Evolutionary conservation across 2,888 invertebrate species (phyloP), one percentile per base, ranked within the genome.

Genomic region (Hydropsyche betteni): DNA sequence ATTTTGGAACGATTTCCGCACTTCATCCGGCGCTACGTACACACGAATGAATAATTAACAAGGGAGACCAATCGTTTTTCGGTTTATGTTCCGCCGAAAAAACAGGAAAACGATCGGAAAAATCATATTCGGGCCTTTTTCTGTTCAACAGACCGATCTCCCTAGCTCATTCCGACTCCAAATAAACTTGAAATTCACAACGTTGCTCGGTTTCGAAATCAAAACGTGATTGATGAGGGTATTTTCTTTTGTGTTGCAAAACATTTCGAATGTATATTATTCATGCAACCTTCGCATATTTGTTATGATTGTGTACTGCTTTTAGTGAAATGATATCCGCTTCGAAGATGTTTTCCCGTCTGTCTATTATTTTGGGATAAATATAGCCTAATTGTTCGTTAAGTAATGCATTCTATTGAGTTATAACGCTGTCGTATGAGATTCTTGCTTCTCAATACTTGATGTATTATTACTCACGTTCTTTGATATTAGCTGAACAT

Each of bases 141-240:
- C 33, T 12, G 10, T 8, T 36, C 34, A 12, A 34, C 7, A 36
- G 34, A n/a, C 33, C 33, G 36, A 5, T 64, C 34, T 64, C 36
- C 34, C 64, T 36, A 5, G 4, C 36, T 44, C 10, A 6, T 64
- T 64, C 34, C 36, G 64, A n/a, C 8, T 16, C 16, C 2, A 58
- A 33, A 64, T 64, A 64, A 64, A 64, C 64, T 64, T 36, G 64
- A 64, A 64, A 36, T 64, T 64, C 64, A 64, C 64, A 34, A 64
- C 64, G 64, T 64, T 10, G 64, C 36, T 3, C 34, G 64, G 36
- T 36, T 64, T 64, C 64, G 64, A 64, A 44, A 64, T 64, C 64
- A 64, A 64, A 64, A 64, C 64, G 64, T 64, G 64, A 64, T 64
- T 64, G 64, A 64, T 64, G 64, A 64, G 64, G 64, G 64, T 64